These are phyloP conservation scores for Drosophila kanekoi DNA, from an alignment of 2,888 invertebrate genomes.

Conservation along the genomic window DNA sequence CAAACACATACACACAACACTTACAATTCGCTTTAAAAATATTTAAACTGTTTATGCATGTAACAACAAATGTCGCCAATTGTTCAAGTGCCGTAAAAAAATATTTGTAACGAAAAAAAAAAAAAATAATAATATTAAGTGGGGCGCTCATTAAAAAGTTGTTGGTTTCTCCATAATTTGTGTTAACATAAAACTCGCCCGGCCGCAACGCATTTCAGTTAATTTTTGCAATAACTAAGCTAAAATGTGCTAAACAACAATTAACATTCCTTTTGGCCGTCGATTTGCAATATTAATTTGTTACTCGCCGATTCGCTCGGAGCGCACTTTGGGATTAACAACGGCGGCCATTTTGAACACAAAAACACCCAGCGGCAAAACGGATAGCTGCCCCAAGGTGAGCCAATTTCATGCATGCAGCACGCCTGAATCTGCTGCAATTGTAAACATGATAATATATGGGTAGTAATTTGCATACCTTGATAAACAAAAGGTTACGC, in stretches of 20 bases:
- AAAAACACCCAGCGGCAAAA: slow-evolving; percentile 77
- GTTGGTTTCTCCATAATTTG: slow-evolving; percentile 36
- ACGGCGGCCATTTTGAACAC: slow-evolving; percentile 65
- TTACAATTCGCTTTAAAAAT: slow-evolving; percentile 14
- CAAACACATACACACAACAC: slow-evolving; percentile 5
- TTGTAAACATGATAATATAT: neutral
- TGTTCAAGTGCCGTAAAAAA: slow-evolving; percentile 44
- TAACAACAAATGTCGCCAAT: slow-evolving; percentile 38
- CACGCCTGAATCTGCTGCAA: neutral
- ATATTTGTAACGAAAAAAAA: slow-evolving; percentile 6
- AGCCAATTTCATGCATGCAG: slow-evolving; percentile 11
- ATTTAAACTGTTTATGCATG: slow-evolving; percentile 24
- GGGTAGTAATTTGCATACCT: slow-evolving; percentile 31
- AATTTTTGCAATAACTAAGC: slow-evolving; percentile 32
- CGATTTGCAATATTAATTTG: slow-evolving; percentile 13
- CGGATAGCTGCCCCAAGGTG: slow-evolving; percentile 82
- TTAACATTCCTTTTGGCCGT: slow-evolving; percentile 49
- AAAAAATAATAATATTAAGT: slow-evolving; percentile 16
- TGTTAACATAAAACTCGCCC: slow-evolving; percentile 58
- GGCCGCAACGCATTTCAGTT: slow-evolving; percentile 48
- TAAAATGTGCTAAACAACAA: slow-evolving; percentile 63
- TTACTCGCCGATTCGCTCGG: slow-evolving; percentile 6
- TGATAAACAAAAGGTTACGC: slow-evolving; percentile 6
- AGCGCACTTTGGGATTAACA: slow-evolving; percentile 54
- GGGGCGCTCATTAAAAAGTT: slow-evolving; percentile 33